These are phyloP conservation scores for Vannuccia rotundouncinata DNA, from an alignment of 2,888 invertebrate species.

Conservation along the genomic window DNA sequence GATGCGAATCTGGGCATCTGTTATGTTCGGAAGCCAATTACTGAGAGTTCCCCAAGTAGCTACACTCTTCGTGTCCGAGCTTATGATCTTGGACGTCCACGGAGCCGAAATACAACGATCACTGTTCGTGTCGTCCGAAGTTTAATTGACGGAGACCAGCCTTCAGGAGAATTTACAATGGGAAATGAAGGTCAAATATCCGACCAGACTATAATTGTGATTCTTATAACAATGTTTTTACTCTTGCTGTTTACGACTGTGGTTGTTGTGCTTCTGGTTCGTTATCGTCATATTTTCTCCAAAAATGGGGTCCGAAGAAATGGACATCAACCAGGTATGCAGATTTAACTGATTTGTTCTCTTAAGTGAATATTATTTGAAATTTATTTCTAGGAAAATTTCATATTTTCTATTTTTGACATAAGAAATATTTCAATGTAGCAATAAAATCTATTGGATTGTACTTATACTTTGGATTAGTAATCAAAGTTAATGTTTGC, in stretches of 20 bases:
- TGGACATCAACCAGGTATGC: not conserved
- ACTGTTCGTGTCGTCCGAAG: constrained; percentile 3
- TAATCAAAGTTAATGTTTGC: too few species aligned
- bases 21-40: not conserved
- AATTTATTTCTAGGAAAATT: too few species aligned
- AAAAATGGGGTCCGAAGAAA: not conserved
- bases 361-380: too few species aligned
- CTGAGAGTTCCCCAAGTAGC: not conserved
- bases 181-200: not conserved
- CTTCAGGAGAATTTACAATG: not conserved
- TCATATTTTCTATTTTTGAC: too few species aligned
- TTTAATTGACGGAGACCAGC: not conserved
- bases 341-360: too few species aligned
- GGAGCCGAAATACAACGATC: not conserved
- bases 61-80: not conserved
- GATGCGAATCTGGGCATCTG: not conserved
- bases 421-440: too few species aligned
- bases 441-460: too few species aligned
- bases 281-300: not conserved
- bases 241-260: not conserved
- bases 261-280: not conserved
- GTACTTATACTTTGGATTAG: too few species aligned
- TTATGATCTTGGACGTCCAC: not conserved
- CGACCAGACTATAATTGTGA: not conserved
- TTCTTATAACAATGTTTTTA: not conserved